Evolutionary conservation across 2,888 invertebrate genomes (phyloP), one percentile per base, ranked within the genome.

Genomic region (Theretra japonica): DNA sequence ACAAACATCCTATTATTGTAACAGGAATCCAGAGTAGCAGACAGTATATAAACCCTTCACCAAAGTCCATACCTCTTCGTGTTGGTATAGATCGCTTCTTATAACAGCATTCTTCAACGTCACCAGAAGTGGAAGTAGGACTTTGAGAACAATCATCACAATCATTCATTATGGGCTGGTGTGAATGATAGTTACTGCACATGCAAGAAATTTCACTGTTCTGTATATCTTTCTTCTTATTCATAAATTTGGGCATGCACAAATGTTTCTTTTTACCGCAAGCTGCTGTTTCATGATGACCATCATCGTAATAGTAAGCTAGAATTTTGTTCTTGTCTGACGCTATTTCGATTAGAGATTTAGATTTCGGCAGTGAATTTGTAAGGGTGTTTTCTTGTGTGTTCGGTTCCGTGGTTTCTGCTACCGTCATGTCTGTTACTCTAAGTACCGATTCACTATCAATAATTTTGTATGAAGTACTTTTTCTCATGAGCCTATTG

Each of bases 371-470:
- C 15, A 86, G 75, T 1, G 83, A 80, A 65, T 81, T 83, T 0
- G 80, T 79, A 41, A 41, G 41, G 41, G 11, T 41, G 41, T 41
- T 41, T 41, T 41, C 41, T 4, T 82, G 80, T 8, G 74, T 74
- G 23, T 71, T 69, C 68, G 73, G 75, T 8, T 71, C 74, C n/a
- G 75, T 75, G 50, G 74, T 75, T 0, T 77, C 70, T 69, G 80
- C 81, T 25, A 80, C 82, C 33, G 92, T 90, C 91, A 93, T 91
- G 71, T 94, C 91, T 41, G 93, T 93, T 7, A 93, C 89, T 83
- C 82, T 88, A 0, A 94, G 77, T 71, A 94, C 77, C 1, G 89
- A 86, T 82, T 94, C 93, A 73, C 94, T 94, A 0, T 92, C 91
- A 60, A 94, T 92, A 19, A 91, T 79, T 23, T 86, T 84, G 75